Evolutionary conservation across 2,113 vertebrate genomes (phyloP).

Genomic region (Nipponia nippon): DNA sequence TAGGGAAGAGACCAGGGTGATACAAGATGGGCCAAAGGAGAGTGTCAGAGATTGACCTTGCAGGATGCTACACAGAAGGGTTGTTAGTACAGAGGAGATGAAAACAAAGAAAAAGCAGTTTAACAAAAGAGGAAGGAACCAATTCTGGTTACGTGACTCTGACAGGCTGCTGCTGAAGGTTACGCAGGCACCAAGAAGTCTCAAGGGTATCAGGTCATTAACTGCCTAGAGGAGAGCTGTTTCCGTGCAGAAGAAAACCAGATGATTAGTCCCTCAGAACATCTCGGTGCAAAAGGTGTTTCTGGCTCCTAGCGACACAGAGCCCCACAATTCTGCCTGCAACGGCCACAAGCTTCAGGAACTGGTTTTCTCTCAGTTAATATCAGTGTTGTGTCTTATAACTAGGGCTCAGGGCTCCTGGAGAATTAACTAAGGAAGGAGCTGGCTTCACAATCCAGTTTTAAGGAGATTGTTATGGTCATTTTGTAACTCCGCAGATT

Average conservation of each 20-base stretch:
- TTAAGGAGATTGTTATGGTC: neutral
- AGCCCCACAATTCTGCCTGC: neutral
- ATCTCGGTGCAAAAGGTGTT: neutral
- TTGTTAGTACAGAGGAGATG: constrained; percentile 28
- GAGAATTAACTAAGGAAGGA: neutral
- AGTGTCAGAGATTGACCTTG: constrained; percentile 11
- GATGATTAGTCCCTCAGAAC: neutral
- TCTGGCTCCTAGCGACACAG: neutral
- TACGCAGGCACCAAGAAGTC: neutral
- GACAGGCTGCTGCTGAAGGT: neutral
- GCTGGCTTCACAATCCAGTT: neutral
- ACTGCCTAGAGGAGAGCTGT: neutral
- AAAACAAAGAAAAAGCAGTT: constrained; percentile 44
- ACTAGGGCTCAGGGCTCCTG: neutral
- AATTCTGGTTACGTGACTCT: neutral
- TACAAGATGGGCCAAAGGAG: neutral
- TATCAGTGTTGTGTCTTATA: neutral
- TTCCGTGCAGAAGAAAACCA: neutral
- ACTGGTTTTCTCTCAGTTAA: neutral
- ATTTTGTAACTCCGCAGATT: neutral
- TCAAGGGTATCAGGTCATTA: constrained; percentile 21
- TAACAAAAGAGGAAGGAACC: constrained; percentile 35
- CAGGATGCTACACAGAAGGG: constrained; percentile 8
- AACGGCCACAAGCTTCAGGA: neutral
- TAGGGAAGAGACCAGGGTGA: neutral